A percentile compares a stretch with the other conserved stretches of the same genome.
phyloP scores from a whole-genome alignment of 2,888 invertebrate genomes.

The Melanostoma mellinum region DNA sequence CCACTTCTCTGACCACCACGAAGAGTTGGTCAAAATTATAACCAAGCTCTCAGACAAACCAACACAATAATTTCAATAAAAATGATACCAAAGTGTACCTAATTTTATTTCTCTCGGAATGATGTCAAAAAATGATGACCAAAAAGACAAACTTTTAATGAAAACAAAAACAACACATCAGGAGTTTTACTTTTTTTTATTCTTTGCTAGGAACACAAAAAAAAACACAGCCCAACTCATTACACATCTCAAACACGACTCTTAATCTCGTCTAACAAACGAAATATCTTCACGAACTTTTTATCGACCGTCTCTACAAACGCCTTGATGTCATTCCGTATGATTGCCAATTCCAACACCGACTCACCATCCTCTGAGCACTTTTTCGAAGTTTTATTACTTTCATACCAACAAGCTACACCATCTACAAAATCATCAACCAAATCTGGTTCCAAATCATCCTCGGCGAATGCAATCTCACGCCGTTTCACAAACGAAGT shows the following conservation, averaged over 20 bases:
- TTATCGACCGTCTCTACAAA: conserved; percentile 79
- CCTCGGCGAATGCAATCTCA: conserved; percentile 79
- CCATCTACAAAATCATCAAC: conserved; percentile 81
- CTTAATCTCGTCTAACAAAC: conserved; percentile 80
- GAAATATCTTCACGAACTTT: conserved; percentile 79
- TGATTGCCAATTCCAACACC: conserved; percentile 78
- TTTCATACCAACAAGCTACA: conserved; percentile 80
- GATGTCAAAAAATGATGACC: too few species aligned
- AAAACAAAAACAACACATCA: too few species aligned
- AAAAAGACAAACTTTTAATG: too few species aligned
- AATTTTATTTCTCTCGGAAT: too few species aligned
- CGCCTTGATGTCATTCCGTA: conserved; percentile 79
- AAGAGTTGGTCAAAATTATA: too few species aligned
- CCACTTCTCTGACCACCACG: too few species aligned
- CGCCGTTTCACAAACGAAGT: conserved; percentile 79
- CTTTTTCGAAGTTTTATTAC: conserved; percentile 77
- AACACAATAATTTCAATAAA: too few species aligned
- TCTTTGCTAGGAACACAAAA: neutral
- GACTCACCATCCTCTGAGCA: conserved; percentile 75
- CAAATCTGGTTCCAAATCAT: conserved; percentile 78
- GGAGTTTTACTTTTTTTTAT: conserved; percentile 1
- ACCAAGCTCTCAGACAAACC: too few species aligned
- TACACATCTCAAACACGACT: conserved; percentile 74
- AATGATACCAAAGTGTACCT: too few species aligned
- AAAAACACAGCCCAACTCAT: neutral